These are phyloP conservation scores for Macaria liturata DNA, from an alignment of 2,888 invertebrate species.

Conservation along the genomic window DNA sequence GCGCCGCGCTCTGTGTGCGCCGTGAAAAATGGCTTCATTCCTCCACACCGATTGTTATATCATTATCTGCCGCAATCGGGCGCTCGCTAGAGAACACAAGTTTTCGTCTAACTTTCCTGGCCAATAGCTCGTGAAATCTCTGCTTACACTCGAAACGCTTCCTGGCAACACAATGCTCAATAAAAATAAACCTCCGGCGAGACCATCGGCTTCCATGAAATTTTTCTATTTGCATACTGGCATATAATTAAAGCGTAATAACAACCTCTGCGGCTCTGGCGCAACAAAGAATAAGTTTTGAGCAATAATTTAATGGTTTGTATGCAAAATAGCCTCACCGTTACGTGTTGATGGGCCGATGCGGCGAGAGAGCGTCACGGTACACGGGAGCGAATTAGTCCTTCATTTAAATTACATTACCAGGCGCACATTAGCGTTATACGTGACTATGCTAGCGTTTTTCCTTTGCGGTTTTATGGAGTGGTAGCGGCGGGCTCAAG, in stretches of 20 bases:
- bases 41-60: conserved; percentile 30
- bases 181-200: conserved; percentile 63
- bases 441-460: conserved; percentile 62
- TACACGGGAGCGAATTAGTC: conserved; percentile 77
- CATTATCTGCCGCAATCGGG: conserved; percentile 28
- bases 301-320: conserved; percentile 83
- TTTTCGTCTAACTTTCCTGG: conserved; percentile 35
- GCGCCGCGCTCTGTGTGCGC: conserved; percentile 34
- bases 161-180: conserved; percentile 61
- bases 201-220: conserved; percentile 72
- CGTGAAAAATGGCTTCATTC: conserved; percentile 69
- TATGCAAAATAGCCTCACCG: conserved; percentile 81
- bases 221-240: conserved; percentile 79
- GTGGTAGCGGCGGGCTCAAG: conserved; percentile 48
- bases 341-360: conserved; percentile 80
- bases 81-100: conserved; percentile 28
- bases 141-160: conserved; percentile 40
- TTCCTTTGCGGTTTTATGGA: conserved; percentile 55
- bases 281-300: conserved; percentile 82
- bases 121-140: conserved; percentile 51
- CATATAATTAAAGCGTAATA: conserved; percentile 80
- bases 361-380: conserved; percentile 77
- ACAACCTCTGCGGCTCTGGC: conserved; percentile 77
- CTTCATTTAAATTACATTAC: conserved; percentile 81
- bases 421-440: conserved; percentile 61